phyloP scores from a whole-genome alignment of 2,797 vertebrate species.

The Gouania willdenowi region DNA sequence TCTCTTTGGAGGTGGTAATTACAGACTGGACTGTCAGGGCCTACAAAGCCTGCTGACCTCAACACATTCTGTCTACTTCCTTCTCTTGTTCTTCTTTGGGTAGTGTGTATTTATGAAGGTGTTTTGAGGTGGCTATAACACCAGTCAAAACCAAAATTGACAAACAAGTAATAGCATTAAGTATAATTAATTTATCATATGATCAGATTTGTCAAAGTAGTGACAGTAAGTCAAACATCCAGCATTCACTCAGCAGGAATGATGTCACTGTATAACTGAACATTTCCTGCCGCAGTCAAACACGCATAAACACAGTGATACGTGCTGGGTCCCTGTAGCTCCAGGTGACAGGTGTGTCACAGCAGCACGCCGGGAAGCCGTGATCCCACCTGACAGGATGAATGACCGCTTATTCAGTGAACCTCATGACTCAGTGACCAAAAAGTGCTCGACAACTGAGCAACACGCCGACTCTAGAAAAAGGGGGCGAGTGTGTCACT shows the following conservation, averaged over 20 bases:
- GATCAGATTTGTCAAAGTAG: too few species aligned
- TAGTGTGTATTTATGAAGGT: too few species aligned
- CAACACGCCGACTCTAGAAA: conserved; percentile 11
- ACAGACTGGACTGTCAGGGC: too few species aligned
- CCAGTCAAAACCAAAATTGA: too few species aligned
- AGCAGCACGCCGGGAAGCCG: conserved; percentile 15
- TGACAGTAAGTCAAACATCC: too few species aligned
- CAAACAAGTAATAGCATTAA: too few species aligned
- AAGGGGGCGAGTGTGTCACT: conserved; percentile 27
- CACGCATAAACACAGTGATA: conserved; percentile 1
- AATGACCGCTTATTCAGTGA: conserved; percentile 49
- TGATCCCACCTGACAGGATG: conserved; percentile 30
- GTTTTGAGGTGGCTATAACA: too few species aligned
- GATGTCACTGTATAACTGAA: conserved; percentile 20
- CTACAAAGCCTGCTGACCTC: too few species aligned
- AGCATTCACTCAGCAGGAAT: conserved; percentile 34
- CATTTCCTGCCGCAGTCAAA: conserved; percentile 27
- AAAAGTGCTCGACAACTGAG: conserved; percentile 15
- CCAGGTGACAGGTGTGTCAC: conserved; percentile 56
- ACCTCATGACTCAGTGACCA: conserved; percentile 37
- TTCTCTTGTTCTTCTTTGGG: too few species aligned
- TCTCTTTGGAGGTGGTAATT: too few species aligned
- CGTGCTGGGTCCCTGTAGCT: conserved; percentile 4
- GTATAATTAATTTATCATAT: too few species aligned
- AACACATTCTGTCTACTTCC: too few species aligned